These are phyloP conservation scores for Leptopilina boulardi DNA, from an alignment of 1,140 invertebrate genomes.

Conservation along the genomic window DNA sequence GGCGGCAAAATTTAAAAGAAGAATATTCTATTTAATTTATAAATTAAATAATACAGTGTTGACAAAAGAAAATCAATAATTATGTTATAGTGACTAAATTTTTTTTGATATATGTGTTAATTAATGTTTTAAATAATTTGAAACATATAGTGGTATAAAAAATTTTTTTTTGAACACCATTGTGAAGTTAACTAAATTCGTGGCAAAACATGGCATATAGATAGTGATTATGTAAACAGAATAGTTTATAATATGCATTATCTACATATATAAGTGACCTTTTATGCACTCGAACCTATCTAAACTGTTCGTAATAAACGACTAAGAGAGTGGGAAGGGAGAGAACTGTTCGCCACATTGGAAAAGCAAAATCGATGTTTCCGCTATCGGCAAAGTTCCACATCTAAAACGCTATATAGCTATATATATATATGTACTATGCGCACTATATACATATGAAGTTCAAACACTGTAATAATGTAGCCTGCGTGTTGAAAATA, in stretches of 20 bases:
- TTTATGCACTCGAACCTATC: neutral
- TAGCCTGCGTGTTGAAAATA: conserved; percentile 12
- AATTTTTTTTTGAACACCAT: too few relatives aligned
- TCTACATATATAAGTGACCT: neutral
- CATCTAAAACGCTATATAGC: neutral
- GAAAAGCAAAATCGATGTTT: conserved; percentile 34
- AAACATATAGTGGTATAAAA: too few relatives aligned
- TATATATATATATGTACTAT: neutral
- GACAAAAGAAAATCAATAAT: too few relatives aligned
- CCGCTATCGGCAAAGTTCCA: conserved; percentile 31
- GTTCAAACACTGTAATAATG: conserved; percentile 26
- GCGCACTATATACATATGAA: conserved; percentile 15
- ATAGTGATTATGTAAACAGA: neutral
- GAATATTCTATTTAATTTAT: too few relatives aligned
- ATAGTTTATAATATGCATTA: conserved; percentile 13
- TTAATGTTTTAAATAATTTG: too few relatives aligned
- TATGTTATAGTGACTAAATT: too few relatives aligned
- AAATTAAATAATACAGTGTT: too few relatives aligned
- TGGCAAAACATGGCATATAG: neutral
- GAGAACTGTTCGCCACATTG: neutral
- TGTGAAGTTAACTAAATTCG: too few relatives aligned
- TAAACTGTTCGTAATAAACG: neutral
- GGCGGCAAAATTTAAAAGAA: too few relatives aligned
- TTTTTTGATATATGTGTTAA: too few relatives aligned
- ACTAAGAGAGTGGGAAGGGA: neutral